These are phyloP conservation scores for Bujurquina vittata DNA, from an alignment of 2,113 vertebrate species.

Conservation along the genomic window DNA sequence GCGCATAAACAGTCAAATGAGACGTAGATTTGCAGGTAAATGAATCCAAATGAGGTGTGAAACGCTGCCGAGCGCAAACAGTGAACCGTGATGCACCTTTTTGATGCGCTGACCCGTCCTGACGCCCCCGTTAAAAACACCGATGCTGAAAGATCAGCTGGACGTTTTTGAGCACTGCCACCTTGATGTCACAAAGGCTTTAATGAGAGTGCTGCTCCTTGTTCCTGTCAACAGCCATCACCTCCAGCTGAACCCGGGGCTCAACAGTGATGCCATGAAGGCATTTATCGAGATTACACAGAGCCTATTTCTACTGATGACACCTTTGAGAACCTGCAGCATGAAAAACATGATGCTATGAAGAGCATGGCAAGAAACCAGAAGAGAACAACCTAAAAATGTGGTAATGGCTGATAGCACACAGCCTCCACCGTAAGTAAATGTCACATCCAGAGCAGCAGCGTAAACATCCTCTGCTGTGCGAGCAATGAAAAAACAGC, in stretches of 20 bases:
- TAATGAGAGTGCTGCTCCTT: slow-evolving; percentile 22
- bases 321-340: neutral
- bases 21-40: neutral
- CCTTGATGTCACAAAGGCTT: slow-evolving; percentile 31
- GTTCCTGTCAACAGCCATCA: slow-evolving; percentile 7
- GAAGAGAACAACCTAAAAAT: slow-evolving; percentile 4
- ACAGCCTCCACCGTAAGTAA: neutral
- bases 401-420: neutral
- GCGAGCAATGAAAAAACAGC: neutral
- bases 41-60: too few relatives aligned
- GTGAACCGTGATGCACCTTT: neutral
- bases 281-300: neutral
- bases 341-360: neutral
- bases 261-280: neutral
- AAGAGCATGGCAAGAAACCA: neutral
- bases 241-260: neutral
- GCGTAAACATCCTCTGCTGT: neutral
- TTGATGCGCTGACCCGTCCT: neutral
- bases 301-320: neutral
- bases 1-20: neutral
- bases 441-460: neutral
- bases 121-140: slow-evolving; percentile 24
- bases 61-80: too few relatives aligned
- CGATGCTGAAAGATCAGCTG: slow-evolving; percentile 22
- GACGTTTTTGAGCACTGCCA: too few relatives aligned